Conservation (phyloP, 1,140 invertebrate genomes). For the Ericerus pela region DNA sequence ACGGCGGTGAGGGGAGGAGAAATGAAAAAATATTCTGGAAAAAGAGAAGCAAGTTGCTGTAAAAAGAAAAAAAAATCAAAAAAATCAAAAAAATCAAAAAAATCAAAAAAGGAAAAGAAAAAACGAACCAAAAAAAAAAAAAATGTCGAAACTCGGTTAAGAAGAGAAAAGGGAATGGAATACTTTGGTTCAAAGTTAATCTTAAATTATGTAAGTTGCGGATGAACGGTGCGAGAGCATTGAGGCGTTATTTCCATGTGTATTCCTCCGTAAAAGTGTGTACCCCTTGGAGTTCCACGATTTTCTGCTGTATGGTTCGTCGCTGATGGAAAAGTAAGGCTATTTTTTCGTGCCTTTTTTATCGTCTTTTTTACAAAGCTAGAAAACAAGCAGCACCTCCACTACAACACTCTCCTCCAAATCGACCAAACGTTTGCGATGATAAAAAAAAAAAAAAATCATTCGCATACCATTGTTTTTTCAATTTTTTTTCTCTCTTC, state of each 20-base stretch:
- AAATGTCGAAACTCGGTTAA: slow-evolving; percentile 11
- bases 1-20: too few species aligned
- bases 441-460: slow-evolving; percentile 8
- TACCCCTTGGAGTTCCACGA: slow-evolving; percentile 3
- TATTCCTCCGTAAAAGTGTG: slow-evolving; percentile 11
- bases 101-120: background rate
- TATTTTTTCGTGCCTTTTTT: slow-evolving; percentile 3
- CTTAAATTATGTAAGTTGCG: slow-evolving; percentile 12
- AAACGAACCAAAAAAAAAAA: background rate
- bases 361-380: slow-evolving; percentile 10
- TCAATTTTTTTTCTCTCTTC: background rate
- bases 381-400: slow-evolving; percentile 2
- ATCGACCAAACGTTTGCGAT: too few species aligned
- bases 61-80: background rate
- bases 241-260: slow-evolving; percentile 10
- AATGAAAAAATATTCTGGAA: slow-evolving; percentile 9
- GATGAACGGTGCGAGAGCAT: slow-evolving; percentile 8
- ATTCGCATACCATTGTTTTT: slow-evolving; percentile 5
- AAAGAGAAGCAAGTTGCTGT: background rate
- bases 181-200: slow-evolving; percentile 12
- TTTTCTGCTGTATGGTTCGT: background rate
- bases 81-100: slow-evolving; percentile 3
- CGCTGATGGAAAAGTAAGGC: slow-evolving; percentile 8
- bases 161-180: slow-evolving; percentile 10
- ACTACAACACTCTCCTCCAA: too few species aligned